Base-by-base conservation (phyloP, 2,113 vertebrate genomes). In the Oryzias melastigma region DNA sequence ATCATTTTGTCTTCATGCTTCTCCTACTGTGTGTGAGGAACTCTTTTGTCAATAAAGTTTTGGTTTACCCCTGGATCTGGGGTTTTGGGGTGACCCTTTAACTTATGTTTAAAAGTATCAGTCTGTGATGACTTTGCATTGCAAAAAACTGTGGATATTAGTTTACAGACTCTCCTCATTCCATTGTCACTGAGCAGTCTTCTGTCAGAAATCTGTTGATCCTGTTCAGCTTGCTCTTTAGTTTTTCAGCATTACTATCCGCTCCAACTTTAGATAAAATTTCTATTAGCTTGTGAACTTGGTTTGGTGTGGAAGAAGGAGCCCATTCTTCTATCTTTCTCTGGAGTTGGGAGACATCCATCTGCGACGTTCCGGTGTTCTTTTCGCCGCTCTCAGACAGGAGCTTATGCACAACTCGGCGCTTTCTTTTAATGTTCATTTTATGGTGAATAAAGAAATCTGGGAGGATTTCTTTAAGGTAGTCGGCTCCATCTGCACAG, bases 401-500 rank as follows among this genome's bases (percentile, higher is more conserved):
- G 4, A 87, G 72, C 19, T 14, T 53, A 22, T 35, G 17, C 14
- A 75, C 14, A 0, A 85, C 1, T 1, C 18, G 73, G 3, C 71
- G 77, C 25, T 83, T 64, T 0, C 57, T 67, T 12, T 1, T 69
- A 2, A 18, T 0, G 1, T 7, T 0, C 3, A 78, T 24, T 4
- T 18, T 52, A 0, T 78, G 71, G 56, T 80, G 78, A 1, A 22
- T 1, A 15, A 87, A 80, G 50, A 85, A 80, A 5, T 58, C 18
- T 0, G 78, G 73, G 5, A 87, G 12, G 55, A 85, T 74, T 57
- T 75, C 54, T 69, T 6, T 73, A 41, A 87, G 66, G 69, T 78
- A 72, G 14, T 35, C 22, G 0, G 54, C 76, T 0, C 45, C 73
- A 0, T 80, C 85, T 87, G 54, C 14, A 52, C 17, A 46, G 20